A percentile compares a stretch with the other conserved stretches of the same genome.
Evolutionary conservation across 2,888 invertebrate species (phyloP).

Genomic region (Hoplodrina blanda): DNA sequence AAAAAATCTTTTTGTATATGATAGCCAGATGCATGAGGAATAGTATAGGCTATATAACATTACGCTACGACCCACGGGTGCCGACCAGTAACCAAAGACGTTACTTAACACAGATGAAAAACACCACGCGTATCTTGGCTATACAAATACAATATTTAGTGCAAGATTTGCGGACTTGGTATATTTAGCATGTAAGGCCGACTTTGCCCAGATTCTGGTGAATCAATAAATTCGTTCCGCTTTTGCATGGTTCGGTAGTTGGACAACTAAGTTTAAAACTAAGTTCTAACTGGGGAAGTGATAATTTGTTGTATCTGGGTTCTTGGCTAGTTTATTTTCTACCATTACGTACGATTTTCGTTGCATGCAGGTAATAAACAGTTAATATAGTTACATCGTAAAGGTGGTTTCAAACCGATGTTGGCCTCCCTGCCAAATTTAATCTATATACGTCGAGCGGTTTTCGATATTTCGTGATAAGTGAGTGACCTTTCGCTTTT

Average conservation of each 20-base stretch:
- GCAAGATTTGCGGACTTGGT: conserved; percentile 28
- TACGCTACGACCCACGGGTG: too few species aligned
- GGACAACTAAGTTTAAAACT: conserved; percentile 13
- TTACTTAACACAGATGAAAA: neutral
- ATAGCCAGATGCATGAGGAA: too few species aligned
- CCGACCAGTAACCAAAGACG: too few species aligned
- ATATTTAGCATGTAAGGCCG: conserved; percentile 4
- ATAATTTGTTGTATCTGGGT: conserved; percentile 6
- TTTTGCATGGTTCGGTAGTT: conserved; percentile 1
- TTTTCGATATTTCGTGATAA: too few species aligned
- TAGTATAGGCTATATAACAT: too few species aligned
- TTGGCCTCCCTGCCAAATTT: too few species aligned
- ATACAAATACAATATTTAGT: neutral
- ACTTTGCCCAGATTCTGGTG: conserved; percentile 15
- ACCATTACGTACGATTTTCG: neutral
- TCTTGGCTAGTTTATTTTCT: conserved; percentile 20
- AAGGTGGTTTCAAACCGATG: too few species aligned
- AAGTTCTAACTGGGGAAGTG: conserved; percentile 10
- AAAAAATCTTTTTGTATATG: too few species aligned
- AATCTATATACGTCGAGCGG: too few species aligned
- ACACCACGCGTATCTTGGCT: neutral
- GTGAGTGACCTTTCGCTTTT: too few species aligned
- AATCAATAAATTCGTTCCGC: conserved; percentile 17
- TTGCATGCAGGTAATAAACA: neutral
- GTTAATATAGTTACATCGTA: neutral